phyloP scores from a whole-genome alignment of 2,113 vertebrate species.

The Nerophis ophidion region DNA sequence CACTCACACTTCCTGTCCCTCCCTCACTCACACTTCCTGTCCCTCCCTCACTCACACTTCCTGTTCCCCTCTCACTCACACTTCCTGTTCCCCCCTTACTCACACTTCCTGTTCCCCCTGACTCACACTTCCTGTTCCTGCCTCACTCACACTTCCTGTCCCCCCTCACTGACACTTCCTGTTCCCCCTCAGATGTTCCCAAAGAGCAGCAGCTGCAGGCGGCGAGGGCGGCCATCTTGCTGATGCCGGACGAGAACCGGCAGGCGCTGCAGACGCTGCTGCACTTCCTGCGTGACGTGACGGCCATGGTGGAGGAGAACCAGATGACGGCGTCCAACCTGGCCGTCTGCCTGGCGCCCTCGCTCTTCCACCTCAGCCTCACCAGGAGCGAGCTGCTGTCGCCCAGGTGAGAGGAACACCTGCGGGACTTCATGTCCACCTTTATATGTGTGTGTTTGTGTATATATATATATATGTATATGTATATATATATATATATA shows the following conservation, averaged over 20 bases:
- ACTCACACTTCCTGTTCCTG: too few species aligned
- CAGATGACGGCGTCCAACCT: constrained; percentile 98
- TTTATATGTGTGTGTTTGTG: too few species aligned
- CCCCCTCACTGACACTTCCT: constrained; percentile 33
- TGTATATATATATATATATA: too few species aligned
- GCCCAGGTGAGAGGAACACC: constrained; percentile 71
- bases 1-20: not conserved
- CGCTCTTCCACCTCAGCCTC: constrained; percentile 93
- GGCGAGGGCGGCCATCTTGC: constrained; percentile 83
- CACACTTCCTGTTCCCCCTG: not conserved
- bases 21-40: constrained; percentile 34
- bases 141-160: not conserved
- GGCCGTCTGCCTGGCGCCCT: constrained; percentile 93
- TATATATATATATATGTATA: too few species aligned
- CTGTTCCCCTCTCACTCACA: not conserved
- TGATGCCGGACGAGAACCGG: constrained; percentile 92
- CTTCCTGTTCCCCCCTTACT: not conserved
- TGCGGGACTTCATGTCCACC: too few species aligned
- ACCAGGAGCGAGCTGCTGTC: constrained; percentile 86
- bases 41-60: constrained; percentile 36
- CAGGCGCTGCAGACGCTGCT: constrained; percentile 89
- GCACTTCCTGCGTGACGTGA: constrained; percentile 86
- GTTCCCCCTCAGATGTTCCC: constrained; percentile 79
- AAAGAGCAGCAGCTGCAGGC: constrained; percentile 90
- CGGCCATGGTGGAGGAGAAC: constrained; percentile 84